These are phyloP conservation scores for Ochotona curzoniae DNA, from an alignment of 2,113 vertebrate species.

Conservation along the genomic window DNA sequence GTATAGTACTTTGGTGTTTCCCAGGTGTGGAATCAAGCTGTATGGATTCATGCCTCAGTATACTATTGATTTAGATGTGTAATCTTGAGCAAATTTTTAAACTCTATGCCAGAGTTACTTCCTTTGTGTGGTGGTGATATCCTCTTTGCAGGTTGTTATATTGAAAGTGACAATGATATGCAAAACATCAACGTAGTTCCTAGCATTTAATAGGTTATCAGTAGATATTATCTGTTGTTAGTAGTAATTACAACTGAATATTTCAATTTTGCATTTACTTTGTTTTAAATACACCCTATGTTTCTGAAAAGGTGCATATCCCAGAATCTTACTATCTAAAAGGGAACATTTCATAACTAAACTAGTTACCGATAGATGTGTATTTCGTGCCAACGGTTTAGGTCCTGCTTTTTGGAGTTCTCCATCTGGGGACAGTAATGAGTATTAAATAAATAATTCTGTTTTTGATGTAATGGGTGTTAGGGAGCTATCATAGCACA, in stretches of 20 bases:
- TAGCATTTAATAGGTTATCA: slow-evolving; percentile 32
- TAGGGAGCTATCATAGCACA: background rate
- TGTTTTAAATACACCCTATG: background rate
- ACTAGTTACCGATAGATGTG: background rate
- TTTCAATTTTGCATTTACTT: slow-evolving; percentile 37
- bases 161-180: background rate
- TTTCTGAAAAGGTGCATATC: slow-evolving; percentile 34
- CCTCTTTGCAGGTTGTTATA: slow-evolving; percentile 2
- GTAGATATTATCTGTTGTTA: background rate
- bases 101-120: background rate
- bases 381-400: background rate
- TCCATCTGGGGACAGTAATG: background rate
- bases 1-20: background rate
- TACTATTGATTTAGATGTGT: slow-evolving; percentile 13
- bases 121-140: background rate
- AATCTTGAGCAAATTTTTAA: slow-evolving; percentile 29
- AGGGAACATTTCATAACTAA: background rate
- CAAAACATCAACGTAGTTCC: background rate
- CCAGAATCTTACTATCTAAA: slow-evolving; percentile 33
- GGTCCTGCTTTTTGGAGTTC: background rate
- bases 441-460: background rate
- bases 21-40: background rate
- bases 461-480: background rate
- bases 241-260: slow-evolving; percentile 17
- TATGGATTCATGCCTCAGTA: background rate